Evolutionary conservation across 1,140 invertebrate species (phyloP).

Genomic region (Plodia interpunctella): DNA sequence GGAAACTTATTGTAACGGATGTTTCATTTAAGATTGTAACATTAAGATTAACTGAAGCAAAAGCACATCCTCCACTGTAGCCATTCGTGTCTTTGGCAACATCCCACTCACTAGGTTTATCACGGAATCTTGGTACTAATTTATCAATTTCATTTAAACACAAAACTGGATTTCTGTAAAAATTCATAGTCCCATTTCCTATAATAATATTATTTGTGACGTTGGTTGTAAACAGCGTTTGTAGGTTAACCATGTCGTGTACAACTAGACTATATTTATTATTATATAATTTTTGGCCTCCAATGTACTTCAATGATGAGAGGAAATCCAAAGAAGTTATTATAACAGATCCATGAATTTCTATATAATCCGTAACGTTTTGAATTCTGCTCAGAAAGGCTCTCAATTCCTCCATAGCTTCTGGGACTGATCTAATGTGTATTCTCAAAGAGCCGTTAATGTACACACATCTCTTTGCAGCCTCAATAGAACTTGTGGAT

Average conservation of each 20-base stretch:
- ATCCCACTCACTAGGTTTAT: conserved; percentile 35
- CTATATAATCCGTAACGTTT: conserved; percentile 86
- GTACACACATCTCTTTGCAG: conserved; percentile 49
- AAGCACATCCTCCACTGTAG: conserved; percentile 48
- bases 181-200: conserved; percentile 79
- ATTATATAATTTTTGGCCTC: conserved; percentile 50
- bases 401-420: conserved; percentile 84
- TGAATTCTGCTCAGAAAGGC: conserved; percentile 84
- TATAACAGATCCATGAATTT: conserved; percentile 83
- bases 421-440: conserved; percentile 39
- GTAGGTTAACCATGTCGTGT: conserved; percentile 83
- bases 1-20: conserved; percentile 39
- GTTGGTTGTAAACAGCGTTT: conserved; percentile 78
- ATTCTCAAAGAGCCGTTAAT: conserved; percentile 71
- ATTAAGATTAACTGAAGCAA: conserved; percentile 37
- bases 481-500: conserved; percentile 39
- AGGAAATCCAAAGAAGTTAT: conserved; percentile 89
- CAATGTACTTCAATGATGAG: conserved; percentile 76
- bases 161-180: conserved; percentile 87
- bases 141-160: conserved; percentile 82
- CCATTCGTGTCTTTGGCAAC: conserved; percentile 47
- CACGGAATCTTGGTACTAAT: conserved; percentile 63
- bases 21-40: conserved; percentile 47
- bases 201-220: conserved; percentile 76
- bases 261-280: conserved; percentile 84